Evolutionary conservation across 2,797 vertebrate species (phyloP).

Genomic region (Pangasius krempfi): DNA sequence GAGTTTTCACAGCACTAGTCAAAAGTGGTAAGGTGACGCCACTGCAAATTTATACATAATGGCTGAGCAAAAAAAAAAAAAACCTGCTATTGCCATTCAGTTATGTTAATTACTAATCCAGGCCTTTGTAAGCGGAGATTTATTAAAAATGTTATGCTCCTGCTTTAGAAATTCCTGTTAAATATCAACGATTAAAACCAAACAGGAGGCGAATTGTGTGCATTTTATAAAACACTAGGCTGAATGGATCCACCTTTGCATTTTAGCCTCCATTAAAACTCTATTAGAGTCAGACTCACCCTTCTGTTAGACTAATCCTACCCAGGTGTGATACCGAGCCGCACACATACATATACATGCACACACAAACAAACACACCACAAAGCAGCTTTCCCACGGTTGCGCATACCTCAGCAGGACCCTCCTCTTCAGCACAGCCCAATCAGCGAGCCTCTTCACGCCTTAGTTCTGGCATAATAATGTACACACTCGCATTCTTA

Average conservation of each 20-base stretch:
- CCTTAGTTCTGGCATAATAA: conserved; percentile 19
- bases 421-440: conserved; percentile 14
- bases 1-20: not conserved
- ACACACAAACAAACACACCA: conserved; percentile 25
- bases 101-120: not conserved
- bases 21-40: not conserved
- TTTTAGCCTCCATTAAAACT: conserved; percentile 34
- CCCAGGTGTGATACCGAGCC: conserved; percentile 36
- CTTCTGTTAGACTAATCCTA: conserved; percentile 40
- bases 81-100: not conserved
- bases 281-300: conserved; percentile 20
- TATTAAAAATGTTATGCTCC: not conserved
- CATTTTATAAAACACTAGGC: not conserved
- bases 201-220: not conserved
- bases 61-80: not conserved
- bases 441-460: conserved; percentile 26
- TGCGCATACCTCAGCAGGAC: conserved; percentile 7
- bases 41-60: not conserved
- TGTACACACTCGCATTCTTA: conserved; percentile 2
- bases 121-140: not conserved
- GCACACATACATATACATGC: conserved; percentile 24
- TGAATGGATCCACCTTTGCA: conserved; percentile 4
- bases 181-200: not conserved
- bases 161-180: not conserved
- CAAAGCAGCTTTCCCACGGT: conserved; percentile 33